Evolutionary conservation across 64 coral and sea anemone genomes (phyloP).

Genomic region (Stichodactyla helianthus): DNA sequence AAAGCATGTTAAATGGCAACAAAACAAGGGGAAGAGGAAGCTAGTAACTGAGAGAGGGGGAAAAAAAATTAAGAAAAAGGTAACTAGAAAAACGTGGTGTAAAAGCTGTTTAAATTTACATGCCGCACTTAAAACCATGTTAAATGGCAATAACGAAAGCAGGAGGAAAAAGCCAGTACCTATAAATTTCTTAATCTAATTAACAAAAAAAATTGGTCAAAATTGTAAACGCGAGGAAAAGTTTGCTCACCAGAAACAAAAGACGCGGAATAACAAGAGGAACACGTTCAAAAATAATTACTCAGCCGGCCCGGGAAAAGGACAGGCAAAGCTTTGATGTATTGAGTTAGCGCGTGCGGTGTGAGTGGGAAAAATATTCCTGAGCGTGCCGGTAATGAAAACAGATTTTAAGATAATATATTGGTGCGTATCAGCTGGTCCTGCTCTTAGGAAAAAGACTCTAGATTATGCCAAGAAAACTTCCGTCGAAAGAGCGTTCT

Average conservation of each 20-base stretch:
- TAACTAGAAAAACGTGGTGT: too few relatives aligned
- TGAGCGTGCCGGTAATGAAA: neutral
- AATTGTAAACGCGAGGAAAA: neutral
- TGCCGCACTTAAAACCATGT: too few relatives aligned
- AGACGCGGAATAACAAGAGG: neutral
- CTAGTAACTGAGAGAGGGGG: too few relatives aligned
- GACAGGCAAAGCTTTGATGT: neutral
- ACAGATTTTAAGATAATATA: neutral
- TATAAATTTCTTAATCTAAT: neutral
- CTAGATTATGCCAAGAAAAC: neutral
- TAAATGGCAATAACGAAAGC: too few relatives aligned
- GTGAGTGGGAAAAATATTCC: neutral
- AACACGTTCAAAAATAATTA: neutral
- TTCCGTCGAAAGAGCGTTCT: neutral
- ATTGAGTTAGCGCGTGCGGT: neutral
- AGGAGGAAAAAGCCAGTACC: too few relatives aligned
- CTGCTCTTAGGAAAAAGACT: neutral
- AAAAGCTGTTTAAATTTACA: too few relatives aligned
- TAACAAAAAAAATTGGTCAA: neutral
- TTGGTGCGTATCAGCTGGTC: neutral
- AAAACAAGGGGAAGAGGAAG: too few relatives aligned
- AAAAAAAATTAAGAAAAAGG: too few relatives aligned
- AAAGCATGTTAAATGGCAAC: too few relatives aligned
- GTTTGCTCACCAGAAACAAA: neutral
- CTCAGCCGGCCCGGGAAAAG: neutral